Evolutionary conservation across 2,113 vertebrate species (phyloP), one percentile per base, ranked within the genome.

Genomic region (Oncorhynchus nerka): DNA sequence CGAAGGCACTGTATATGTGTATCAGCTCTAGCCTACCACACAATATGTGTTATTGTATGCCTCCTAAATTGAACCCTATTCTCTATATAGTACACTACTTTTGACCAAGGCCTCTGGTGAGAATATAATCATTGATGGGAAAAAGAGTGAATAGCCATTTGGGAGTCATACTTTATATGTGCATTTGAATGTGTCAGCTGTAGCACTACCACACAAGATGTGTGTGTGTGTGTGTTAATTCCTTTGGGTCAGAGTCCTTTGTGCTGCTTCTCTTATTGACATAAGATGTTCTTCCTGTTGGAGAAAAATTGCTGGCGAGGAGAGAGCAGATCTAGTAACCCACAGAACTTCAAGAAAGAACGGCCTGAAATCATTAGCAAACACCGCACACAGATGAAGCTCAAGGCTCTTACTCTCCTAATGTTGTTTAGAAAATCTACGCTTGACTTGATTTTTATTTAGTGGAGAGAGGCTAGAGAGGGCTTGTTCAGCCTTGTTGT

Each of bases 281-380:
- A 28, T 68, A n/a, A 55, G 26, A 49, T 68, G 62, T 48, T 55
- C 48, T 68, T 75, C 65, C 65, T 68, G 73, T 67, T 55, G 7
- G 49, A 57, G 19, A 68, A 51, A 30, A 55, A 22, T 49, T 15
- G 26, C 39, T 68, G 26, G 24, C 39, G 19, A 49, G 7, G 11
- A 59, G 13, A 34, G 45, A 7, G 39, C 22, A 72, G 70, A 15
- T 65, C 19, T 26, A 24, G 61, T 48, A 51, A 66, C 64, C 3
- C 34, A 19, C 16, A 11, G 16, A 65, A 67, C 62, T 70, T 70
- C 16, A 45, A 69, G 68, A 45, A 45, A 9, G 39, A 20, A 69
- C 68, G 68, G 68, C 34, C 34, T 69, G 68, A 69, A 69, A 74
- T 74, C 59, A 65, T 74, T 74, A 74, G 59, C 65, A 66, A 75